Base-by-base conservation (phyloP, 2,797 vertebrate genomes). In the Coilia nasus region DNA sequence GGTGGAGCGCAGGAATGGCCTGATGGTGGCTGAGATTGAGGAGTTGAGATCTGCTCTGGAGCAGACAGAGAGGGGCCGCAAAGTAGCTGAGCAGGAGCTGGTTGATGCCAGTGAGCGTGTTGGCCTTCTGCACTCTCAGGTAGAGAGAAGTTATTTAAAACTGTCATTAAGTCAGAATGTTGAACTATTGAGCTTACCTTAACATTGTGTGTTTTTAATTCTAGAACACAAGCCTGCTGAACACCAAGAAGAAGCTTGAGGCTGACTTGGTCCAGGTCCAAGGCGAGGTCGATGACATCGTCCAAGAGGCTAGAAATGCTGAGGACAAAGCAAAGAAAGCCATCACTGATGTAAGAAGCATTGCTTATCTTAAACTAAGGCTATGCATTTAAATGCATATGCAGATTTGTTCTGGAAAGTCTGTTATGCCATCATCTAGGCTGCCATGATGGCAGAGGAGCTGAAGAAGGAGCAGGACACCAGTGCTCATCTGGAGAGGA, bases 401-500 rank as follows among this genome's bases (percentile, higher is more conserved):
- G 35, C 5, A 41, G 35, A 41, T 41, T 41, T 41, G 35, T 41
- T 41, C 35, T 41, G 5, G 35, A 41, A 41, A 41, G 35, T 41
- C 5, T 41, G 35, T 41, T 41, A 5, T 41, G 0, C 25, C 59
- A n/a, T 31, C 78, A 14, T 81, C 0, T 47, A 97, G 97, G 97
- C 97, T 0, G 96, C 97, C 88, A 96, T 96, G 97, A 97, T 98
- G 97, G 97, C 97, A 0, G 97, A 97, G 88, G 97, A 97, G 90
- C 94, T 97, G 87, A 98, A 97, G 93, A 98, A 98, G 90, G 96
- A 96, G 92, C 97, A 98, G 92, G 97, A 98, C 88, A 97, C 97
- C 78, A 97, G 97, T 0, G 90, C 97, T 90, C 97, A 98, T 88
- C 93, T 98, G 89, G 97, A 97, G 90, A 94, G 96, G 83, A 97